phyloP scores from a whole-genome alignment of 92 coral and sea anemone genomes.

The Paramuricea clavata region DNA sequence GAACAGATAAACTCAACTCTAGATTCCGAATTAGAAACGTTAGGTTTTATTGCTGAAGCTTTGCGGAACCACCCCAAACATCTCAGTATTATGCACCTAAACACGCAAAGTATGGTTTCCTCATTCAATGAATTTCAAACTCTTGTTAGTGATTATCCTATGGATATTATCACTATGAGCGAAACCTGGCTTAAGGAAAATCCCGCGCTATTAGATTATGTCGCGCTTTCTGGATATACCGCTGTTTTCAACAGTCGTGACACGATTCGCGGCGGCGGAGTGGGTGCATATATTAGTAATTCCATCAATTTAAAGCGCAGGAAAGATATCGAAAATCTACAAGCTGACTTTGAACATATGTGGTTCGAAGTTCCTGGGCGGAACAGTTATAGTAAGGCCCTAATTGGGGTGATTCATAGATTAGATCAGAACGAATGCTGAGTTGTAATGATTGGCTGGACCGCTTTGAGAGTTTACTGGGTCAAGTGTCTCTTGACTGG shows the following conservation, averaged over 20 bases:
- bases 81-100: background rate
- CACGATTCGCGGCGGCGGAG: background rate
- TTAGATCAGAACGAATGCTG: slow-evolving; percentile 4
- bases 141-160: background rate
- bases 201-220: background rate
- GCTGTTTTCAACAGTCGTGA: background rate
- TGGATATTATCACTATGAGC: background rate
- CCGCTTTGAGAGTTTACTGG: background rate
- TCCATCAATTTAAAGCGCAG: slow-evolving; percentile 1
- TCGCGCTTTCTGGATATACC: background rate
- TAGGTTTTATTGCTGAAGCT: too few species aligned
- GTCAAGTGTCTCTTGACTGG: slow-evolving; percentile 58
- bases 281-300: background rate
- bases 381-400: slow-evolving; percentile 41
- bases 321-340: slow-evolving; percentile 22
- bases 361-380: slow-evolving; percentile 51
- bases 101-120: background rate
- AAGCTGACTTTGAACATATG: slow-evolving; percentile 45
- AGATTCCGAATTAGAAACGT: too few species aligned
- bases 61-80: background rate
- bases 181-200: background rate
- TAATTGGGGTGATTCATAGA: slow-evolving; percentile 48
- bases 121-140: background rate
- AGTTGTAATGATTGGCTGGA: too few species aligned
- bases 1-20: too few species aligned